Conservation (phyloP, 2,797 vertebrate species). For the Cossypha niveicapilla region DNA sequence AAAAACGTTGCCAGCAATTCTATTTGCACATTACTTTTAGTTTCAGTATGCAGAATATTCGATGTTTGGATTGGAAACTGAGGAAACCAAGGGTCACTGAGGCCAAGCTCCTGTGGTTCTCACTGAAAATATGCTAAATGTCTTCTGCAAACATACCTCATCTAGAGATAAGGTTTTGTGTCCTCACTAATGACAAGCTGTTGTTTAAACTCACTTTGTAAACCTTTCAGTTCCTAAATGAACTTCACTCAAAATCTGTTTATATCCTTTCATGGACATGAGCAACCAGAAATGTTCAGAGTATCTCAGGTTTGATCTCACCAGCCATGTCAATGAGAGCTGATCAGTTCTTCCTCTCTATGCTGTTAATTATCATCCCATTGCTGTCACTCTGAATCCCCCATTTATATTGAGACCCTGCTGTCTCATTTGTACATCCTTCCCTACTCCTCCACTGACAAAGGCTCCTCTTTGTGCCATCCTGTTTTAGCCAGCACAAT, state of each 20-base stretch:
- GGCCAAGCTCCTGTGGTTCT: background rate
- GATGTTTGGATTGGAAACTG: background rate
- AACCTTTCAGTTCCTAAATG: background rate
- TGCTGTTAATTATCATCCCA: background rate
- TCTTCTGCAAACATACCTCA: slow-evolving; percentile 16
- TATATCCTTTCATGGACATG: background rate
- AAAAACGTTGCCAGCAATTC: background rate
- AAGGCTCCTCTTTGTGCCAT: background rate
- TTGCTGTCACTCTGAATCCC: background rate
- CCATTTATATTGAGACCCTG: background rate
- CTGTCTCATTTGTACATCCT: rapidly evolving
- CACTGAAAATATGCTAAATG: slow-evolving; percentile 4
- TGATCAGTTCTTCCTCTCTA: background rate
- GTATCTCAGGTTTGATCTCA: background rate
- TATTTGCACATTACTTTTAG: background rate
- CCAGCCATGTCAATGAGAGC: background rate
- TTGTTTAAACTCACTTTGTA: background rate
- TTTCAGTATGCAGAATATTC: background rate
- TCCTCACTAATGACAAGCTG: background rate
- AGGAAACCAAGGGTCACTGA: background rate
- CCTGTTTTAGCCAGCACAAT: background rate
- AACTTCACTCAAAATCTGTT: background rate
- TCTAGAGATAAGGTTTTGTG: slow-evolving; percentile 10
- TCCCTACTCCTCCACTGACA: background rate
- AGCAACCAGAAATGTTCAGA: background rate